Conservation (phyloP, 2,797 vertebrate species). For the Numenius phaeopus region DNA sequence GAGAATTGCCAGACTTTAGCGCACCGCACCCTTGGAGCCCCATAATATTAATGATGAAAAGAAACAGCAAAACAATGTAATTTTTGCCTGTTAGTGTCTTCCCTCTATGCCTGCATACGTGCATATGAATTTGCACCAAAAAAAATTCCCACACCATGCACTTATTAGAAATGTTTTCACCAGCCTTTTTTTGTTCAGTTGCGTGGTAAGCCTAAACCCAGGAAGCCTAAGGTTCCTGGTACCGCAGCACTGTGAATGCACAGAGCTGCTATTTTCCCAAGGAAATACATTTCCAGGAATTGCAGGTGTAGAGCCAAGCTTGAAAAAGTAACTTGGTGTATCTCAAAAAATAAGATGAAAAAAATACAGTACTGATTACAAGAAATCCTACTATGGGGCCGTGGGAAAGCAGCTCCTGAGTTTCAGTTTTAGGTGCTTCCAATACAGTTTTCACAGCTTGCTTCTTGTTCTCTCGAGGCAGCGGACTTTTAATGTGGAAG, state of each 20-base stretch:
- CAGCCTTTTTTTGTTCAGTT: neutral
- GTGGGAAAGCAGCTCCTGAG: neutral
- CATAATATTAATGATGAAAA: neutral
- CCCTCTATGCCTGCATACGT: neutral
- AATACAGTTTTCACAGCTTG: neutral
- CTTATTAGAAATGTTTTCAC: neutral
- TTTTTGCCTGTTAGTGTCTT: neutral
- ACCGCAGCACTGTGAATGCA: neutral
- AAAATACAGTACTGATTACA: neutral
- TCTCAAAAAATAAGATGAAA: neutral
- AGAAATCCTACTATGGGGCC: neutral
- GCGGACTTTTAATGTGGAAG: neutral
- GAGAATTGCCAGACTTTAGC: neutral
- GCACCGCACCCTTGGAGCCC: neutral
- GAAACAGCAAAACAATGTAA: neutral
- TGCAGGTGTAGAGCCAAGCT: neutral
- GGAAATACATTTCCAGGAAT: neutral
- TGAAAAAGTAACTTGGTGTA: neutral
- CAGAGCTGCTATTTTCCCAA: neutral
- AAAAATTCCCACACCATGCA: neutral
- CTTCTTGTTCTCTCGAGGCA: neutral
- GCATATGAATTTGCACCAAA: neutral
- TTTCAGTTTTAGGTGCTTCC: neutral
- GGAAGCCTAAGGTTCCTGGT: neutral
- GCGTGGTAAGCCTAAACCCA: neutral